Conservation (phyloP, 2,113 vertebrate species). For the Speoplatyrhinus poulsoni region DNA sequence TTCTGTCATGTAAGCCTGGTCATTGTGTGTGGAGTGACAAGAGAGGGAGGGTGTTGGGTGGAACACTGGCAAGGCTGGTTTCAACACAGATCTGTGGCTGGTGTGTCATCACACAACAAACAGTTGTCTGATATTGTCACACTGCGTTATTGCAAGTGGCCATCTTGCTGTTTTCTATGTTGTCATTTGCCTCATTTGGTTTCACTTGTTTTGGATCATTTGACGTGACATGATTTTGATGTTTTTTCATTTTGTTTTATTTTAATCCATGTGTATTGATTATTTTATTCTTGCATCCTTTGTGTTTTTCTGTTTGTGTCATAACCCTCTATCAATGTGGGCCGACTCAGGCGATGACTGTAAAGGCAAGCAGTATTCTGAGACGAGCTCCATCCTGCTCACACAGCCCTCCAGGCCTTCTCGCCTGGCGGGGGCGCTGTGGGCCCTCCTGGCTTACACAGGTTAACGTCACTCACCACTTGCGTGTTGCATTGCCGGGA, state of each 20-base stretch:
- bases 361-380: slow-evolving; percentile 86
- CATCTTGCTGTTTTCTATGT: slow-evolving; percentile 1
- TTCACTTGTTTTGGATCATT: slow-evolving; percentile 6
- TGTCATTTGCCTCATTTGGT: neutral
- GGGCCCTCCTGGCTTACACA: slow-evolving; percentile 83
- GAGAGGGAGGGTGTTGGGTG: neutral
- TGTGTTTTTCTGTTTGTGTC: slow-evolving; percentile 20
- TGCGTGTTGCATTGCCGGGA: neutral
- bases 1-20: neutral
- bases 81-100: slow-evolving; percentile 7
- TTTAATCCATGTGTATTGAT: neutral
- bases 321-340: slow-evolving; percentile 28
- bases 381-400: slow-evolving; percentile 73
- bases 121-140: slow-evolving; percentile 2
- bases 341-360: slow-evolving; percentile 85
- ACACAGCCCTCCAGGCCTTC: slow-evolving; percentile 74
- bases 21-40: slow-evolving; percentile 4
- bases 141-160: neutral
- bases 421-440: slow-evolving; percentile 75
- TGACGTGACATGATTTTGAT: neutral
- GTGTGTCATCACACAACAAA: slow-evolving; percentile 1
- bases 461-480: slow-evolving; percentile 75
- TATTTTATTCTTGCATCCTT: slow-evolving; percentile 6
- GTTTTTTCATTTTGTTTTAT: neutral
- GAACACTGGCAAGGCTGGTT: neutral